These are phyloP conservation scores for Chamaea fasciata DNA, from an alignment of 2,113 vertebrate species.

Conservation along the genomic window DNA sequence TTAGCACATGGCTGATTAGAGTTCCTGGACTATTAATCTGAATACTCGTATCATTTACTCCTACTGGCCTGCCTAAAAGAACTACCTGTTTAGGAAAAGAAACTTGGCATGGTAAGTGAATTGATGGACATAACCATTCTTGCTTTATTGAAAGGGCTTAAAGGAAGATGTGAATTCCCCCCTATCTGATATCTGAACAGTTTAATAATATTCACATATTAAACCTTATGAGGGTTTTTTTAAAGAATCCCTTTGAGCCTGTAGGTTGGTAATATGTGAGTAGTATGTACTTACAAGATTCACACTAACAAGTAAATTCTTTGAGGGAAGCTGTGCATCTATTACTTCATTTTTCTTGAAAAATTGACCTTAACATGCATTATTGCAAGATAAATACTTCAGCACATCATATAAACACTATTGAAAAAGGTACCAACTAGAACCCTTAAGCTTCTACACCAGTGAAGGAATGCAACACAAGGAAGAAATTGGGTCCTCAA, in stretches of 20 bases:
- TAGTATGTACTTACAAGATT: not conserved
- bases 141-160: not conserved
- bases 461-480: conserved; percentile 29
- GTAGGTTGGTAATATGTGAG: not conserved
- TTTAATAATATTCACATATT: not conserved
- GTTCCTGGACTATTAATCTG: not conserved
- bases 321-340: not conserved
- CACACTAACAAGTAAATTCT: not conserved
- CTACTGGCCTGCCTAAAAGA: not conserved
- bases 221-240: not conserved
- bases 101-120: not conserved
- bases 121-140: not conserved
- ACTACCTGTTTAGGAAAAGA: not conserved
- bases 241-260: not conserved
- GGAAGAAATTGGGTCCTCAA: conserved; percentile 63
- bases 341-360: conserved; percentile 11
- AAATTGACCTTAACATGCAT: conserved; percentile 25
- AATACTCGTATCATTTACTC: not conserved
- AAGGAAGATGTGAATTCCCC: not conserved
- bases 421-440: not conserved
- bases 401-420: not conserved
- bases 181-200: not conserved
- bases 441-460: conserved; percentile 30
- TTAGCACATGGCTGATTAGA: not conserved
- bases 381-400: conserved; percentile 38